Percentiles rank a stretch among this genome's conserved stretches.
Conservation (phyloP, 1,140 invertebrate genomes). For the Zaprionus capensis region DNA sequence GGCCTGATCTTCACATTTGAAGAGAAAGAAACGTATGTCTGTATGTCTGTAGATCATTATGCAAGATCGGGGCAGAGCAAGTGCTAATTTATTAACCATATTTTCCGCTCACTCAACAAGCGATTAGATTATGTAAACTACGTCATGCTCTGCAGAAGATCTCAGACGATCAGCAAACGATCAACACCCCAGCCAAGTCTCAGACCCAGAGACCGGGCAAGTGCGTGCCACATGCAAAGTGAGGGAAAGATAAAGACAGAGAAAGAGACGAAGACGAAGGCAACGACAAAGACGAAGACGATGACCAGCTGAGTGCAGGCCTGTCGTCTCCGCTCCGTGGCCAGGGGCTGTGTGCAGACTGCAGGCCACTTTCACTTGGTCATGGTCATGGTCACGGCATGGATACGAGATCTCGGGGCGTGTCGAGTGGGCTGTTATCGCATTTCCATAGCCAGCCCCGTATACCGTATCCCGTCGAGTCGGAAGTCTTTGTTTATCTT, state of each 20-base stretch:
- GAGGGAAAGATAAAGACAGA: conserved; percentile 29
- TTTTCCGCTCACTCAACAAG: conserved; percentile 63
- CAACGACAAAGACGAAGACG: conserved; percentile 11
- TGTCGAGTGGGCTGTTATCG: conserved; percentile 43
- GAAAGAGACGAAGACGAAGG: conserved; percentile 25
- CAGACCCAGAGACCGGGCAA: not conserved
- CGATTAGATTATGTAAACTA: conserved; percentile 64
- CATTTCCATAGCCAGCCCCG: conserved; percentile 46
- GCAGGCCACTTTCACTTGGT: conserved; percentile 70
- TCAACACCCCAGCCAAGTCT: conserved; percentile 36
- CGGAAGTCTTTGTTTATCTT: conserved; percentile 55
- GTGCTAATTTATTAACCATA: conserved; percentile 63
- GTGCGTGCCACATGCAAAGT: conserved; percentile 77
- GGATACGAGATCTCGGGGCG: conserved; percentile 17
- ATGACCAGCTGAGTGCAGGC: conserved; percentile 46
- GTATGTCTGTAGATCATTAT: conserved; percentile 9
- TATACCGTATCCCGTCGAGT: conserved; percentile 21
- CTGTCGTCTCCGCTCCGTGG: not conserved
- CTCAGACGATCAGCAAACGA: conserved; percentile 31
- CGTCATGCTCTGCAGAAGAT: conserved; percentile 48
- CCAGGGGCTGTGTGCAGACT: conserved; percentile 22
- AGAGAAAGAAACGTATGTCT: not conserved
- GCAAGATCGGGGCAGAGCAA: conserved; percentile 19
- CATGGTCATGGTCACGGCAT: conserved; percentile 69
- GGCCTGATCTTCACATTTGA: not conserved